These are phyloP conservation scores for Smittia aterrima DNA, from an alignment of 2,888 invertebrate genomes.

Conservation along the genomic window DNA sequence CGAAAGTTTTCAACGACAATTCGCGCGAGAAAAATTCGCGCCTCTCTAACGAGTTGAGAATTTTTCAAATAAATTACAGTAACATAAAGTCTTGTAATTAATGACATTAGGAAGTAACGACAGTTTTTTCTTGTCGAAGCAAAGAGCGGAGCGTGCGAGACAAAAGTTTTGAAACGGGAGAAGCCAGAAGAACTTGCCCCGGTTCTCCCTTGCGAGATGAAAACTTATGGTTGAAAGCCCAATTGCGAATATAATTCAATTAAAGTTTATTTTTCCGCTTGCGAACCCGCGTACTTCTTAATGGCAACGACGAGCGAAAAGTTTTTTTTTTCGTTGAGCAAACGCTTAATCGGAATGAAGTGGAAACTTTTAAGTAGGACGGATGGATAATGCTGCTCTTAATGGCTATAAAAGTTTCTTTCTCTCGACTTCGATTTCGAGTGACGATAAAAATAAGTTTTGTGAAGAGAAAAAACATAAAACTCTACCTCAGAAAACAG, in stretches of 20 bases:
- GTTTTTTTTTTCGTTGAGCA: neutral
- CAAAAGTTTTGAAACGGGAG: neutral
- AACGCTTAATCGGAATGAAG: constrained; percentile 3
- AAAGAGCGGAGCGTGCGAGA: neutral
- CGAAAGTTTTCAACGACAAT: no score
- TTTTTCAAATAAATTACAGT: constrained; percentile 3
- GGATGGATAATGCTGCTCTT: neutral
- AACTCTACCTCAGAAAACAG: no score
- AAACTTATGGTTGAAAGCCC: constrained; percentile 14
- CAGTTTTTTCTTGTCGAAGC: neutral
- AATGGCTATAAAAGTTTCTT: neutral
- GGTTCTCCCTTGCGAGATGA: neutral
- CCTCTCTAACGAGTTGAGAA: neutral
- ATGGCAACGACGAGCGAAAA: neutral
- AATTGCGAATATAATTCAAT: constrained; percentile 11
- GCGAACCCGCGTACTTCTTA: neutral
- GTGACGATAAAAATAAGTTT: no score
- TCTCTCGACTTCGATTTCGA: neutral
- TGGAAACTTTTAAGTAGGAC: constrained; percentile 7
- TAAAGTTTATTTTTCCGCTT: constrained; percentile 10
- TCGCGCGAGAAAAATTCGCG: neutral
- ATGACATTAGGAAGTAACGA: constrained; percentile 20
- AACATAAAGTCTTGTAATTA: constrained; percentile 15
- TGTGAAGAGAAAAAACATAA: no score
- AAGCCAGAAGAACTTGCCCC: constrained; percentile 1